These are phyloP conservation scores for Lasioglossum lativentre DNA, from an alignment of 2,888 invertebrate genomes.

Conservation along the genomic window DNA sequence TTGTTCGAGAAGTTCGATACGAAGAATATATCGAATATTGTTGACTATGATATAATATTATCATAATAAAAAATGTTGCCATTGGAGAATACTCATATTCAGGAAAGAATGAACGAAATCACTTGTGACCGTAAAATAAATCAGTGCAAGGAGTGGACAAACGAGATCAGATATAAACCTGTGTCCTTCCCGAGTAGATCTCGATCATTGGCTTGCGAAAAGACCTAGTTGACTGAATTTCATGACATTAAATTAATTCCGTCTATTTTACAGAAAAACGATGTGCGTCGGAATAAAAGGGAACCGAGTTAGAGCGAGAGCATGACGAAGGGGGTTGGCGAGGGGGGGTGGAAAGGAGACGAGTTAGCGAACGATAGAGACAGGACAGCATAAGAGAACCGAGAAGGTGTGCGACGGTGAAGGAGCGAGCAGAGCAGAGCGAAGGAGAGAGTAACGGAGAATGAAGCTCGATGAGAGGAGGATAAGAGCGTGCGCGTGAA, in stretches of 20 bases:
- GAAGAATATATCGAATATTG: too few relatives aligned
- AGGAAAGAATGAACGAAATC: neutral
- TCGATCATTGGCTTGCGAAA: neutral
- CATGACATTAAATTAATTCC: neutral
- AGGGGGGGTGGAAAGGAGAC: neutral
- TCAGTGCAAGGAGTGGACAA: neutral
- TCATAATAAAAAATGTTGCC: too few relatives aligned
- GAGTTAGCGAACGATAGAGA: constrained; percentile 6
- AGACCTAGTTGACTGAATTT: neutral
- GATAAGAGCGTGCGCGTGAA: constrained; percentile 33
- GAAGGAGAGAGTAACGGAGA: neutral
- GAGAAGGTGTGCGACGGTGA: constrained; percentile 17
- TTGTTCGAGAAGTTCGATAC: too few relatives aligned
- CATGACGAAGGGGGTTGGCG: neutral
- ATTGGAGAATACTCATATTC: too few relatives aligned
- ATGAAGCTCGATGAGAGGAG: constrained; percentile 36
- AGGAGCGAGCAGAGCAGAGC: neutral
- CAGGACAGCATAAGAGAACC: neutral
- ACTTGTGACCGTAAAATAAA: neutral
- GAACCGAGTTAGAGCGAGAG: neutral
- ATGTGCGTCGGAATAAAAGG: neutral
- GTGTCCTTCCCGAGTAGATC: neutral
- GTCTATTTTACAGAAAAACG: neutral
- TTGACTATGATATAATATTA: too few relatives aligned
- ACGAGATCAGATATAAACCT: neutral